Evolutionary conservation across 2,888 invertebrate genomes (phyloP).

Genomic region (Eustalomyia histrio): DNA sequence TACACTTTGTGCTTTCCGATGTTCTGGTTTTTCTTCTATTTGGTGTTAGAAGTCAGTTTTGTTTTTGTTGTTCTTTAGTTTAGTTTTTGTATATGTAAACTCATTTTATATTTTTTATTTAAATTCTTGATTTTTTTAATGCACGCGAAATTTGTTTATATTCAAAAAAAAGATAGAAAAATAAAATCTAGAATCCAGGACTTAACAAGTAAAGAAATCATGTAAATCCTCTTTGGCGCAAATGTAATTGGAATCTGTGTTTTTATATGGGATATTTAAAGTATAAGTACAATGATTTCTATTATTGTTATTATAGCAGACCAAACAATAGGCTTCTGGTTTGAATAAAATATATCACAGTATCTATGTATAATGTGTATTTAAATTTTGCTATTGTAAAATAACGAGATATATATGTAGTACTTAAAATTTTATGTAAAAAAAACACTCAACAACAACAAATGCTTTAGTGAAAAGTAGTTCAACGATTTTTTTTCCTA

Average conservation of each 20-base stretch:
- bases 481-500: too few species aligned
- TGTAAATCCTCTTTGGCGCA: conserved; percentile 19
- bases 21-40: conserved; percentile 14
- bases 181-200: too few species aligned
- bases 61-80: too few species aligned
- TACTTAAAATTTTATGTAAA: too few species aligned
- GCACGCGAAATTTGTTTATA: neutral
- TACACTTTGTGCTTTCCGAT: conserved; percentile 12
- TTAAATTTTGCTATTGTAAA: conserved; percentile 10
- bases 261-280: neutral
- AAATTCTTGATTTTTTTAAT: conserved; percentile 8
- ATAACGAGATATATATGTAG: too few species aligned
- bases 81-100: too few species aligned
- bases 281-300: conserved; percentile 4
- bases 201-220: conserved; percentile 12
- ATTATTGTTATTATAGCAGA: conserved; percentile 2
- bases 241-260: conserved; percentile 23
- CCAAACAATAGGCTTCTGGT: conserved; percentile 38
- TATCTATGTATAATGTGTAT: conserved; percentile 3
- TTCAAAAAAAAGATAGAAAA: too few species aligned
- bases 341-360: conserved; percentile 17
- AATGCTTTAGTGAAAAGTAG: too few species aligned
- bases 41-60: conserved; percentile 16
- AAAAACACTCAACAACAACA: too few species aligned
- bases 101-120: too few species aligned